Base-by-base conservation (phyloP, 2,888 invertebrate genomes). In the Athalia rosae region DNA sequence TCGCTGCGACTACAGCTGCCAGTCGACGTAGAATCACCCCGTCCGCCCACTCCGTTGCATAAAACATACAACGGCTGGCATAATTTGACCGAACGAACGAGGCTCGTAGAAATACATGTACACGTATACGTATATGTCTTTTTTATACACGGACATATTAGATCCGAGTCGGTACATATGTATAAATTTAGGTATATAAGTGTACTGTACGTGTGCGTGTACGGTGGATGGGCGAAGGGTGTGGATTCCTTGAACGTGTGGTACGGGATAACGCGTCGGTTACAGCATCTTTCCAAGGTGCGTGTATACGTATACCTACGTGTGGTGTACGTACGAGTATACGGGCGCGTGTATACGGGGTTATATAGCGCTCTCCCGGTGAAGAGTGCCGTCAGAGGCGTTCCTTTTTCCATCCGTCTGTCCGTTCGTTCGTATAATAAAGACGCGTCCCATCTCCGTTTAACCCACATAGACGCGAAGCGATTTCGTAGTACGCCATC, bases 361-460 rank as follows among this genome's bases (percentile, higher is more conserved):
- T 64, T 45, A 64, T 5, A 58, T 13, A 48, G 1, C 48, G 63
- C 62, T 63, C 67, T 64, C 74, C 78, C 80, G 58, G 77, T 48
- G 62, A 59, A 62, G 62, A 74, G 59, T 61, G 28, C 74, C 61
- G 61, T 74, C 74, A 59, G 74, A 74, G 62, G 62, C 74, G 74
- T 74, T 74, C 61, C 74, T 62, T 41, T 59, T 43, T 71, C 71
- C 58, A 58, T 78, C 53, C 61, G 73, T 71, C 77, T 62, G 74
- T 62, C 78, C 78, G 79, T 79, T 79, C 79, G 77, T 78, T 85
- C 85, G 85, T 87, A 87, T 88, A 88, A 89, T 89, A 89, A 89
- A 89, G 88, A 88, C 87, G 86, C 89, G 87, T 87, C 86, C 86
- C 76, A 76, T 78, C 78, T 80, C 79, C 71, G 47, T 67, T 48